Evolutionary conservation across 2,797 vertebrate genomes (phyloP).

Genomic region (Meriones psammophilus): DNA sequence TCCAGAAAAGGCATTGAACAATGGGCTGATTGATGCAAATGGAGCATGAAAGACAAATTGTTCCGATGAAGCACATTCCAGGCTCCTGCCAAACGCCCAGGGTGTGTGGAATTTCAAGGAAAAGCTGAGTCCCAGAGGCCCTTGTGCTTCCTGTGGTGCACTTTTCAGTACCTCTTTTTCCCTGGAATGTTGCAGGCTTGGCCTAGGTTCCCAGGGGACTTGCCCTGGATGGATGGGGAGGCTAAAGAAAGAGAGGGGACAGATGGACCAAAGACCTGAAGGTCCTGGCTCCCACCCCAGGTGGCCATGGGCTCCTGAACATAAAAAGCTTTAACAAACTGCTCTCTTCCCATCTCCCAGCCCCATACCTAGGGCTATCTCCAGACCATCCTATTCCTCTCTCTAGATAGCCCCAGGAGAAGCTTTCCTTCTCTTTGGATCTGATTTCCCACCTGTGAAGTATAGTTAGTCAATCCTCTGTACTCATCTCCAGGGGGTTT

Average conservation of each 20-base stretch:
- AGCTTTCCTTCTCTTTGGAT: neutral
- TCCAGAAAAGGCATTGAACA: slow-evolving; percentile 66
- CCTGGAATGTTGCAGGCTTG: neutral
- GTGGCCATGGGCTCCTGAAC: neutral
- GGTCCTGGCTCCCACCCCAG: neutral
- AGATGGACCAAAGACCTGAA: neutral
- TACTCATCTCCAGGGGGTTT: neutral
- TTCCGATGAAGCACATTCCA: slow-evolving; percentile 70
- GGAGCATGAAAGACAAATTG: slow-evolving; percentile 81
- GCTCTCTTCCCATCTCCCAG: neutral
- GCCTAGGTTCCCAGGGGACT: neutral
- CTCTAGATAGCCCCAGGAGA: neutral
- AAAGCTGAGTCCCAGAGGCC: slow-evolving; percentile 53
- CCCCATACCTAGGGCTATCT: neutral
- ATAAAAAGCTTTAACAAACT: neutral
- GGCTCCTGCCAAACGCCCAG: slow-evolving; percentile 73
- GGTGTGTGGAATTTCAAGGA: slow-evolving; percentile 82
- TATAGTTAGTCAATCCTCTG: neutral
- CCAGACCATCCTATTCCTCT: neutral
- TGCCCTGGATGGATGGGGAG: neutral
- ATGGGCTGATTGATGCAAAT: slow-evolving; percentile 75
- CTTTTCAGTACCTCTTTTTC: slow-evolving; percentile 11
- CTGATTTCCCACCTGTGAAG: slow-evolving; percentile 55
- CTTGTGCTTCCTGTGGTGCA: neutral
- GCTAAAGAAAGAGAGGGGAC: neutral